Conservation (phyloP, 2,113 vertebrate genomes). For the Mionectes macconnelli region DNA sequence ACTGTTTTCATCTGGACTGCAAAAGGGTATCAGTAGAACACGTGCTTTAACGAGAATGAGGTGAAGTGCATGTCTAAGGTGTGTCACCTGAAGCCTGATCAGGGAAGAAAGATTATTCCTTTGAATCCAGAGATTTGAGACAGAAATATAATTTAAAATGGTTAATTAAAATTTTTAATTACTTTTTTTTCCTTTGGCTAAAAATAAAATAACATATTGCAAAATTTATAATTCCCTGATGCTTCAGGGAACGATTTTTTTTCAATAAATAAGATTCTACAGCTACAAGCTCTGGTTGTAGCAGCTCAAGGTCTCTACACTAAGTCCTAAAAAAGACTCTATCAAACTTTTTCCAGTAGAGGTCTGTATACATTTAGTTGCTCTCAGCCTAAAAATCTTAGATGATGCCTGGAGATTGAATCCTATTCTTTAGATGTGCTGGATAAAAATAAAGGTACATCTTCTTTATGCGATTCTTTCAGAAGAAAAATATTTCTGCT, state of each 20-base stretch:
- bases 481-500: not conserved
- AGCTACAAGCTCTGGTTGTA: not conserved
- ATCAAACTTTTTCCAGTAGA: not conserved
- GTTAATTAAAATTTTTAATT: not conserved
- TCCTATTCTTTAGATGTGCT: not conserved
- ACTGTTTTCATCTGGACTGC: not conserved
- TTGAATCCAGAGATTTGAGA: not conserved
- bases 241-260: not conserved
- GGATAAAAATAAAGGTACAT: not conserved
- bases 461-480: not conserved
- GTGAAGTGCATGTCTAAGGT: not conserved
- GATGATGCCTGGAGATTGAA: not conserved
- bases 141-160: not conserved
- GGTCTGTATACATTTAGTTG: not conserved
- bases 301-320: not conserved
- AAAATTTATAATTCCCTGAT: not conserved
- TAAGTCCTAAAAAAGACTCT: not conserved
- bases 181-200: not conserved
- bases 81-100: not conserved
- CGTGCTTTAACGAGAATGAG: not conserved
- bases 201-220: not conserved
- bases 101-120: not conserved
- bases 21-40: not conserved
- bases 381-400: not conserved
- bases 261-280: not conserved